Percentiles rank a stretch among this genome's conserved stretches.
phyloP scores from a whole-genome alignment of 2,113 vertebrate species.

The Atractosteus spatula region DNA sequence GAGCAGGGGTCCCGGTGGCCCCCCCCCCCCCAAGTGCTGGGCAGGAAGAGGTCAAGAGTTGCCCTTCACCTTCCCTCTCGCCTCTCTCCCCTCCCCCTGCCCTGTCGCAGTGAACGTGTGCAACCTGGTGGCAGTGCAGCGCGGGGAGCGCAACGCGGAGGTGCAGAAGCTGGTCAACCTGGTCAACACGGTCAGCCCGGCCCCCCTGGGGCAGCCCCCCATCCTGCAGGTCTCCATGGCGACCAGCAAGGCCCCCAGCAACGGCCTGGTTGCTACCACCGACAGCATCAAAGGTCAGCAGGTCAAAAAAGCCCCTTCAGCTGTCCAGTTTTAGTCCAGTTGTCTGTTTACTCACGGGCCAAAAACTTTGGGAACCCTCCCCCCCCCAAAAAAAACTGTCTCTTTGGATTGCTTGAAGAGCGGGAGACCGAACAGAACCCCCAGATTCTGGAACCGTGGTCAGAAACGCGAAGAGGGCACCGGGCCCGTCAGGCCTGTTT shows the following conservation, averaged over 20 bases:
- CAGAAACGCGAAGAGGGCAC: too few relatives aligned
- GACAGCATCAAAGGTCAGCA: slow-evolving; percentile 17
- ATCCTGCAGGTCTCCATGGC: slow-evolving; percentile 58
- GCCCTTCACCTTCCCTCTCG: background rate
- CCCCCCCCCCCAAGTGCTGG: background rate
- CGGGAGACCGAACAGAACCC: background rate
- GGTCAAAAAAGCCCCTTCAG: background rate
- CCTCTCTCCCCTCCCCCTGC: slow-evolving; percentile 21
- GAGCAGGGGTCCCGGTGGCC: background rate
- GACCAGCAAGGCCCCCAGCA: slow-evolving; percentile 63
- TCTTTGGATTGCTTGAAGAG: background rate
- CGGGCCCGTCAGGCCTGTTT: too few relatives aligned
- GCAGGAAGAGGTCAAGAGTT: background rate
- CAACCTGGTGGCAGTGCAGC: slow-evolving; percentile 68
- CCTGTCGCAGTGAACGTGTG: slow-evolving; percentile 66
- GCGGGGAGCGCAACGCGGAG: slow-evolving; percentile 64
- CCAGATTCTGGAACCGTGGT: too few relatives aligned
- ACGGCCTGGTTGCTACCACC: background rate
- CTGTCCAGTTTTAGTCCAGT: background rate
- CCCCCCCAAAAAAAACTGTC: background rate
- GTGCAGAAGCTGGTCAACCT: slow-evolving; percentile 72
- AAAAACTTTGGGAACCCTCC: too few relatives aligned
- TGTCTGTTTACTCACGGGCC: too few relatives aligned
- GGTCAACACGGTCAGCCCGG: slow-evolving; percentile 55
- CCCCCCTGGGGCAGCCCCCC: slow-evolving; percentile 63